These are phyloP conservation scores for Vanessa atalanta DNA, from an alignment of 1,140 invertebrate genomes.

Conservation along the genomic window DNA sequence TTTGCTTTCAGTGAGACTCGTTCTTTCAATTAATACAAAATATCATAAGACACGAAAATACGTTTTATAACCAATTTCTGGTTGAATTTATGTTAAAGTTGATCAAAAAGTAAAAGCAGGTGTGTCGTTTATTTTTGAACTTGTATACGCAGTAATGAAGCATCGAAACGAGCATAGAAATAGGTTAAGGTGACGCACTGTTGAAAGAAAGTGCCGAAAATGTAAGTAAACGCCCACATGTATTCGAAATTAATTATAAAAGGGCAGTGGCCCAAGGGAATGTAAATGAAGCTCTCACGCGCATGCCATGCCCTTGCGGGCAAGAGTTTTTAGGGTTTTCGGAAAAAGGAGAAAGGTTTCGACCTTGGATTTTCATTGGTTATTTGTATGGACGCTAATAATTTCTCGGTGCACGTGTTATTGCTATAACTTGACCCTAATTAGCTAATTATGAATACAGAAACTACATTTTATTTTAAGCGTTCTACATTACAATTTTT, in stretches of 20 bases:
- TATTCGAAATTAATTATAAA: constrained; percentile 31
- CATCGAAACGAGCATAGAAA: constrained; percentile 15
- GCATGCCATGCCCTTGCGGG: constrained; percentile 24
- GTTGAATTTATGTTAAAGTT: not conserved
- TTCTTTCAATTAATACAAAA: too few relatives aligned
- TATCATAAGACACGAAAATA: too few relatives aligned
- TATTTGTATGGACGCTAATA: not conserved
- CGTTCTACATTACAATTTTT: too few relatives aligned
- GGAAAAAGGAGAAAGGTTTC: constrained; percentile 22
- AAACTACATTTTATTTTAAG: too few relatives aligned
- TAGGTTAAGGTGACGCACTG: constrained; percentile 22
- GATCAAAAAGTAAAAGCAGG: constrained; percentile 4
- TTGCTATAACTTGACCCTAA: not conserved
- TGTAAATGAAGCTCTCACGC: constrained; percentile 29
- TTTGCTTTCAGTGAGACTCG: too few relatives aligned
- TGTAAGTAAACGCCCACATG: constrained; percentile 33
- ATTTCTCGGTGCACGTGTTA: not conserved
- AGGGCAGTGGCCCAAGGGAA: constrained; percentile 26
- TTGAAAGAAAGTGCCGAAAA: constrained; percentile 32
- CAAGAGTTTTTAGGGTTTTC: constrained; percentile 24
- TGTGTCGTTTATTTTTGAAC: constrained; percentile 9
- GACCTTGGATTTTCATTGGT: constrained; percentile 20
- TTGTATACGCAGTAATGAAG: constrained; percentile 5
- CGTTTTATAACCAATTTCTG: too few relatives aligned
- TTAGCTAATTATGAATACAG: too few relatives aligned